Evolutionary conservation across 2,888 invertebrate species (phyloP).

Genomic region (Alloplasta piceator): DNA sequence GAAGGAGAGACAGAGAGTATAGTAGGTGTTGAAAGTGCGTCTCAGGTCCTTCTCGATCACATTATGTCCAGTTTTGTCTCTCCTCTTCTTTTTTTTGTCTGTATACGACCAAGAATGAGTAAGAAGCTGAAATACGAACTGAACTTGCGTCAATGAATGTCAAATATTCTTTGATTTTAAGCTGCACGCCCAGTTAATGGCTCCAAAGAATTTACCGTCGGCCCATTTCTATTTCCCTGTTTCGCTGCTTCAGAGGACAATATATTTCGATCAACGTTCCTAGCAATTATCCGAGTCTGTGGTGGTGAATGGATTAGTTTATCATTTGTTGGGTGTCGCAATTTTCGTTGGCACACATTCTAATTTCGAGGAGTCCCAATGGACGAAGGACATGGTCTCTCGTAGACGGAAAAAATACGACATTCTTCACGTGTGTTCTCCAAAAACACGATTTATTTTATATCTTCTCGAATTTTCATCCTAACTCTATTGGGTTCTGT

Average conservation of each 20-base stretch:
- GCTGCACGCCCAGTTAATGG: slow-evolving; percentile 56
- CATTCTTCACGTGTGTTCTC: slow-evolving; percentile 6
- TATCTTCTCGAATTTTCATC: slow-evolving; percentile 48
- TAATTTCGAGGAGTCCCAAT: slow-evolving; percentile 36
- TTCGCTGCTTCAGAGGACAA: neutral
- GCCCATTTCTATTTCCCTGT: slow-evolving; percentile 8
- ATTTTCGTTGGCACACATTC: slow-evolving; percentile 29
- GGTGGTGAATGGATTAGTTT: neutral
- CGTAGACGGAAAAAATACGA: slow-evolving; percentile 32
- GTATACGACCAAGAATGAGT: slow-evolving; percentile 40
- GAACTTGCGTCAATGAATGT: slow-evolving; percentile 18
- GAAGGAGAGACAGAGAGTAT: slow-evolving; percentile 47
- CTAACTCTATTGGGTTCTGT: slow-evolving; percentile 26
- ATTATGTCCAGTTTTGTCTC: slow-evolving; percentile 8
- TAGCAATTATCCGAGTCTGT: slow-evolving; percentile 13
- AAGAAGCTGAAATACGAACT: slow-evolving; percentile 34
- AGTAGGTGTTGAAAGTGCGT: slow-evolving; percentile 71
- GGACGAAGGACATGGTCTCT: slow-evolving; percentile 11
- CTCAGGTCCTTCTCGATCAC: slow-evolving; percentile 39
- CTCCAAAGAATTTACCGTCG: slow-evolving; percentile 30
- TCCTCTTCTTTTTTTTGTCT: slow-evolving; percentile 28
- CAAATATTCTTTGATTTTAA: slow-evolving; percentile 24
- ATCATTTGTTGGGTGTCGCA: neutral
- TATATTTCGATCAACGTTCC: slow-evolving; percentile 41
- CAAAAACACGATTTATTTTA: slow-evolving; percentile 41